phyloP scores from a whole-genome alignment of 2,113 vertebrate genomes.

The Eptatretus burgeri region DNA sequence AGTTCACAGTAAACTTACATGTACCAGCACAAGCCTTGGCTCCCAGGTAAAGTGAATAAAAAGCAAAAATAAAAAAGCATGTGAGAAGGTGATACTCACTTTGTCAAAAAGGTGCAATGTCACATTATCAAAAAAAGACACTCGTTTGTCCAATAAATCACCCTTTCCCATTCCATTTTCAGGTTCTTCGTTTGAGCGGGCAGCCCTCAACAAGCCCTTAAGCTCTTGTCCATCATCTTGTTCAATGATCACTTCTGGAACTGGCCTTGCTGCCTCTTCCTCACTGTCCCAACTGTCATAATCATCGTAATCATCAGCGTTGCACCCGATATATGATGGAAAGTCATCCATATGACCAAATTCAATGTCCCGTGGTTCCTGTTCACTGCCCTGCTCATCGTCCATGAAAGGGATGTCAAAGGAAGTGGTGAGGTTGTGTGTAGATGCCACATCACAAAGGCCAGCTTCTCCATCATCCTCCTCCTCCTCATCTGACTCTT shows the following conservation, averaged over 20 bases:
- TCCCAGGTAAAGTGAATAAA: background rate
- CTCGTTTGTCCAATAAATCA: background rate
- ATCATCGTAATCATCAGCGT: background rate
- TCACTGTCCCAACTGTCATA: constrained; percentile 3
- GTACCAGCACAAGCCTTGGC: background rate
- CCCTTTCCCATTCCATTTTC: background rate
- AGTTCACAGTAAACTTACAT: no score
- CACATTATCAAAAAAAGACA: background rate
- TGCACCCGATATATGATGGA: background rate
- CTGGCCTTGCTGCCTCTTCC: background rate
- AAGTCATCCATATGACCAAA: background rate
- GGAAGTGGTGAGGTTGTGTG: background rate
- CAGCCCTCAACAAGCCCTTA: background rate
- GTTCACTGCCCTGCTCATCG: background rate
- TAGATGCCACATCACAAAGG: background rate
- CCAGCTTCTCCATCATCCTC: background rate
- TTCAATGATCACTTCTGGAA: background rate
- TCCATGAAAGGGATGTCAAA: constrained; percentile 6
- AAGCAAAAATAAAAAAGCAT: background rate
- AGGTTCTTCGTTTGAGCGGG: background rate
- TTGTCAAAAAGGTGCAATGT: constrained; percentile 1
- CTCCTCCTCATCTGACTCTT: background rate
- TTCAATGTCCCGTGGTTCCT: background rate
- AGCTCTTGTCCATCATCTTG: background rate
- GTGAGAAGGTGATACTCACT: background rate